Evolutionary conservation across 2,888 invertebrate genomes (phyloP), one percentile per base, ranked within the genome.

Genomic region (Ophioninae sp.): DNA sequence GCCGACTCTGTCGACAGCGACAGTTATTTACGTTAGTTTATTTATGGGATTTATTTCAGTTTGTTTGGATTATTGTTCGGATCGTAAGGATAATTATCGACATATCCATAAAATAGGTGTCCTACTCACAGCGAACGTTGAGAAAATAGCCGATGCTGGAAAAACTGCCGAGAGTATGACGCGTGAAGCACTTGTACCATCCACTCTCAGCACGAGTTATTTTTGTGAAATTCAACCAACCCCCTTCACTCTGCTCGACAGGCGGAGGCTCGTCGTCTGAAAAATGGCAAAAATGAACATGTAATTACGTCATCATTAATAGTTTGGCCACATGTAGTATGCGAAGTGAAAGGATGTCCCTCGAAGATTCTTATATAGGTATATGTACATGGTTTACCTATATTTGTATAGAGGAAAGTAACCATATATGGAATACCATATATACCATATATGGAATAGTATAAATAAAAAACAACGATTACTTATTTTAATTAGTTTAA

Each of bases 181-280:
- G 94, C 80, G 97, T 97, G 75, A 97, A 96, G 93, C 98, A 98
- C 92, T 97, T 96, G 94, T 98, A 98, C 98, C 98, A 98, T 90
- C 98, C 98, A 80, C 97, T 97, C 94, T 98, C 97, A 86, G 96
- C 95, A 72, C 96, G 94, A 75, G 95, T 94, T 91, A 98, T 96
- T 88, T 96, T 95, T 73, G 96, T 96, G 94, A 98, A 98, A 93
- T 98, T 98, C 82, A 98, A 95, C 92, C 96, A 97, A 79, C 98
- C 97, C 90, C 96, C 96, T 73, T 95, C 95, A 85, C 95, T 95
- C 93, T 96, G 96, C 87, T 95, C 95, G 82, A 96, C 95, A 92
- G 92, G 92, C 22, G 90, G 93, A 82, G 90, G 91, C 61, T 90
- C 91, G 89, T 92, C 91, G 89, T 93, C 93, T 93, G 90, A 86